Evolutionary conservation across 2,888 invertebrate genomes (phyloP).

Genomic region (Chalcis sispes): DNA sequence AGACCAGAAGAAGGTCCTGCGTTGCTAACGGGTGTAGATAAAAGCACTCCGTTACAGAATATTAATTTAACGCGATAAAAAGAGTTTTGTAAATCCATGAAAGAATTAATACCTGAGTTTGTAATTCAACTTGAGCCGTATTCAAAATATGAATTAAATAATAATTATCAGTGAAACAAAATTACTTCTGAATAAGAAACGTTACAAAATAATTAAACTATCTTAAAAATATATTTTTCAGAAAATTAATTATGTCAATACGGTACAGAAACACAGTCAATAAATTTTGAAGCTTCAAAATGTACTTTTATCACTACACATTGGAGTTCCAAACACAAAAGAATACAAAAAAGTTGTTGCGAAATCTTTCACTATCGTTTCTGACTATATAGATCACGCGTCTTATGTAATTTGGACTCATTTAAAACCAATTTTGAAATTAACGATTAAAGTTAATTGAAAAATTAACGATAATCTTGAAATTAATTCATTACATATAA

Average conservation of each 20-base stretch:
- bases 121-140: constrained; percentile 9
- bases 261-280: constrained; percentile 10
- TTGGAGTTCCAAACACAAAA: neutral
- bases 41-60: too few species aligned
- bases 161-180: neutral
- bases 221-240: neutral
- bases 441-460: too few species aligned
- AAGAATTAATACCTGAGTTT: constrained; percentile 4
- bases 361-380: constrained; percentile 1
- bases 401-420: constrained; percentile 5
- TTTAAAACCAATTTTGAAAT: constrained; percentile 6
- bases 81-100: constrained; percentile 6
- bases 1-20: too few species aligned
- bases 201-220: constrained; percentile 6
- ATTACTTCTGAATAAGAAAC: neutral
- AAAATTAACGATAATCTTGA: constrained; percentile 8
- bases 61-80: constrained; percentile 1
- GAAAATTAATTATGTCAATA: constrained; percentile 9
- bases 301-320: constrained; percentile 10
- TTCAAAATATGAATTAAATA: constrained; percentile 7
- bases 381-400: constrained; percentile 12
- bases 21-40: too few species aligned
- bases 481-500: constrained; percentile 7
- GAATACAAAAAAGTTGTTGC: neutral
- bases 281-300: neutral